Evolutionary conservation across 2,113 vertebrate genomes (phyloP), one percentile per base, ranked within the genome.

Genomic region (Colinus virginianus): DNA sequence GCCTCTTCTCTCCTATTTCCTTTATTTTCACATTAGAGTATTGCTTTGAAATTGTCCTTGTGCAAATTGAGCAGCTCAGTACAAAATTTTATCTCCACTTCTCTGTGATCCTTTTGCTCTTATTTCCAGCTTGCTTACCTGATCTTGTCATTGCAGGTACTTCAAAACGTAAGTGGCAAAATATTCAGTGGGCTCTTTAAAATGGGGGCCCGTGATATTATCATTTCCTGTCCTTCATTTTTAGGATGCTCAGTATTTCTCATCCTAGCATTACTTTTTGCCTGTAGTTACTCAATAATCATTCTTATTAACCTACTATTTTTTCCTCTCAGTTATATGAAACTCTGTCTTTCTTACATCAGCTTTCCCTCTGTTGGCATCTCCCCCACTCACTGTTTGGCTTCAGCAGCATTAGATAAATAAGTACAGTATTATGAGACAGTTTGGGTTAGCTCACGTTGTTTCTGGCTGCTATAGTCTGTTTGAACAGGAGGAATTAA

Each of bases 401-500:
- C 56, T 92, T 95, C 72, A 87, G 70, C 34, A n/a, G 7, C 56
- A 32, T 30, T 85, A 64, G 62, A 66, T 79, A 94, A 72, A 76
- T 78, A 88, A 90, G 13, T 78, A 28, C 38, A 49, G 56, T 80
- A 28, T 71, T 75, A 64, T 34, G 10, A 81, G 72, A 45, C 42
- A 64, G 48, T 83, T 62, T 67, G 40, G 22, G 14, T 94, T 94
- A 90, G 62, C 86, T 82, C 45, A 59, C 34, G 21, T 64, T 76
- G 64, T 80, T 93, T 92, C 28, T 71, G 71, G 72, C 45, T 86
- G 3, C 66, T 69, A 71, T 70, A 51, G 28, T 86, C 19, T 96
- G 17, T 90, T 96, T 90, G 48, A 36, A 70, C 71, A 64, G 70
- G 72, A 90, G 64, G 69, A 96, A 88, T 63, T 28, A 83, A 75